phyloP scores from a whole-genome alignment of 2,113 vertebrate genomes.

The Mohoua ochrocephala region DNA sequence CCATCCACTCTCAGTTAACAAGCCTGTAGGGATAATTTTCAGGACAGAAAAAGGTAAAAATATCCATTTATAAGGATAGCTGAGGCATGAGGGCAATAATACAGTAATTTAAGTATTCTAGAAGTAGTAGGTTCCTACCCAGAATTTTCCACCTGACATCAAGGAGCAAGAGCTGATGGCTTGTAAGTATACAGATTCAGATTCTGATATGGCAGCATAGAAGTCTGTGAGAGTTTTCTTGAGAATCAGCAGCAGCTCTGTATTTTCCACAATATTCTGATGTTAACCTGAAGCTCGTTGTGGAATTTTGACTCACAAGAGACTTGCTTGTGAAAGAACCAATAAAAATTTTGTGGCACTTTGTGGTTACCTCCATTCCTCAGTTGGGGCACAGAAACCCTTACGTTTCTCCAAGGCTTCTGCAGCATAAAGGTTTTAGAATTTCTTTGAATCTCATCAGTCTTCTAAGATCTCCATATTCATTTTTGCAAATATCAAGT shows the following conservation, averaged over 20 bases:
- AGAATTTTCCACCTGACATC: background rate
- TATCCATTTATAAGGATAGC: background rate
- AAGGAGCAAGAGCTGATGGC: background rate
- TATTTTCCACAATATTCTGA: slow-evolving; percentile 4
- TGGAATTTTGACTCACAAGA: background rate
- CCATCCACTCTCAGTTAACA: background rate
- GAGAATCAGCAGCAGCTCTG: background rate
- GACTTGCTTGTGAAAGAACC: background rate
- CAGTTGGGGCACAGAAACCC: background rate
- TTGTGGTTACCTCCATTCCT: background rate
- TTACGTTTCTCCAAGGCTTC: background rate
- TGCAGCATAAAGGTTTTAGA: background rate
- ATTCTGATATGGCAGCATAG: background rate
- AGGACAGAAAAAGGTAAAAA: background rate
- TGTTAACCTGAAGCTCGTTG: background rate
- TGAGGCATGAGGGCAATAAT: background rate
- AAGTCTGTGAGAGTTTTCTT: background rate
- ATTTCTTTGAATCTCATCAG: background rate
- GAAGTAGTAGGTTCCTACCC: background rate
- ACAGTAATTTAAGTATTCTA: background rate
- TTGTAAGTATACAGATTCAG: background rate
- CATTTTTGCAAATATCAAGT: background rate
- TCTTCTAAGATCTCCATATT: background rate
- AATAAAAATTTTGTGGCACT: background rate
- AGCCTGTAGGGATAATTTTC: slow-evolving; percentile 12